Conservation (phyloP, 2,113 vertebrate species). For the Myrmecophaga tridactyla region DNA sequence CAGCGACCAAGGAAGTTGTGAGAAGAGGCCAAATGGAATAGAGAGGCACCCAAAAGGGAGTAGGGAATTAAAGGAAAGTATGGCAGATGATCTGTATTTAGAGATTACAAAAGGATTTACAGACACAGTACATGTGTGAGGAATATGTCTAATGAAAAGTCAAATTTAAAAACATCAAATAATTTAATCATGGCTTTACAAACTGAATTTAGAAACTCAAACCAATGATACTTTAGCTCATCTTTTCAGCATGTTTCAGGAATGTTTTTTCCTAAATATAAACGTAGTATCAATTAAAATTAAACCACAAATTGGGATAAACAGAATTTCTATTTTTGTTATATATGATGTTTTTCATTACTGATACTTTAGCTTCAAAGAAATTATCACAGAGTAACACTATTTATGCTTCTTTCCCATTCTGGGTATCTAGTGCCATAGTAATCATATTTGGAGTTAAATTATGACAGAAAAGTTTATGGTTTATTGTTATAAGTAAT, state of each 20-base stretch:
- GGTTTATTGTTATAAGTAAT: not conserved
- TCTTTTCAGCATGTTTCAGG: not conserved
- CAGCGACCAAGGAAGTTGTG: not conserved
- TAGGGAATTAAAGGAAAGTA: not conserved
- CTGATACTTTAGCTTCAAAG: not conserved
- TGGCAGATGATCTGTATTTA: not conserved
- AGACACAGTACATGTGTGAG: not conserved
- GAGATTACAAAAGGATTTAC: not conserved
- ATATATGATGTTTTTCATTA: not conserved
- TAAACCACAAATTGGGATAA: not conserved
- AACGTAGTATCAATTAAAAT: not conserved
- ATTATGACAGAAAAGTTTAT: not conserved
- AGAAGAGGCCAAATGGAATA: not conserved
- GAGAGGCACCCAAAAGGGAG: not conserved
- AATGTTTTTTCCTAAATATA: not conserved
- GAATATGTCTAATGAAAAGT: not conserved
- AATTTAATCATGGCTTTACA: not conserved
- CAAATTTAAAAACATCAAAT: not conserved
- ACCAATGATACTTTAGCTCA: not conserved
- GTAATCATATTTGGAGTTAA: not conserved
- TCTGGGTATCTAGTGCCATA: not conserved
- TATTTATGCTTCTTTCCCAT: not conserved
- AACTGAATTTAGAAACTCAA: not conserved
- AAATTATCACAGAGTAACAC: not conserved
- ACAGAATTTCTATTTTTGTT: not conserved